These are phyloP conservation scores for Poeciliopsis prolifica DNA, from an alignment of 2,113 vertebrate species.

Conservation along the genomic window DNA sequence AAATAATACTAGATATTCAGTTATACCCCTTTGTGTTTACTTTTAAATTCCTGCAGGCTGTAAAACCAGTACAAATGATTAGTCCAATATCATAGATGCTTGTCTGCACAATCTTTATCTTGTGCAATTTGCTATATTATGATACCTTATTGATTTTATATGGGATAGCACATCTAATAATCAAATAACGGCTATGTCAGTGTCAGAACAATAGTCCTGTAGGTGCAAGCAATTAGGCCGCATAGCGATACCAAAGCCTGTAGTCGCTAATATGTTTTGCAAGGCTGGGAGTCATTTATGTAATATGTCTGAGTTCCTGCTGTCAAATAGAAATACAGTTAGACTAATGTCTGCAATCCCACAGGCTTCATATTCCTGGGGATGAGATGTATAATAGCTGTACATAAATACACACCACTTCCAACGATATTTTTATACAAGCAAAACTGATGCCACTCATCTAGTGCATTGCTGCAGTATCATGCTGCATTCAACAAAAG, in stretches of 20 bases:
- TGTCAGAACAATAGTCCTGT: slow-evolving; percentile 49
- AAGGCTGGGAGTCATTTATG: slow-evolving; percentile 49
- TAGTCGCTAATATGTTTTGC: slow-evolving; percentile 48
- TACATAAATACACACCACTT: slow-evolving; percentile 61
- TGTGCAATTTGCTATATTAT: slow-evolving; percentile 40
- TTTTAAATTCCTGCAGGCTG: slow-evolving; percentile 25
- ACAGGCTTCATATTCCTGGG: slow-evolving; percentile 39
- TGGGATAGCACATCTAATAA: slow-evolving; percentile 45
- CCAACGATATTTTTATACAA: slow-evolving; percentile 30
- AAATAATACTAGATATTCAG: slow-evolving; percentile 41
- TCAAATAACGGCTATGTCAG: slow-evolving; percentile 35
- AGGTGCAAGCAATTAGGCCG: slow-evolving; percentile 62
- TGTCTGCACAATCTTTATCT: slow-evolving; percentile 42
- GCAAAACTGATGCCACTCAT: slow-evolving; percentile 43
- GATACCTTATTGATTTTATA: slow-evolving; percentile 47
- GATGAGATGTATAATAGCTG: slow-evolving; percentile 60
- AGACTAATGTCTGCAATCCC: slow-evolving; percentile 39
- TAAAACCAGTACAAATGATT: slow-evolving; percentile 39
- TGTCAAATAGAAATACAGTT: slow-evolving; percentile 57
- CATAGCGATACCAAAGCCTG: slow-evolving; percentile 45
- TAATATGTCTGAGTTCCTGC: slow-evolving; percentile 50
- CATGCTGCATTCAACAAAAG: slow-evolving; percentile 2
- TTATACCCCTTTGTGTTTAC: slow-evolving; percentile 38
- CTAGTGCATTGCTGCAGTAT: slow-evolving; percentile 41
- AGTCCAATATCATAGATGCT: slow-evolving; percentile 34